phyloP scores from a whole-genome alignment of 1,140 invertebrate genomes.

The Drosophila baimaii region DNA sequence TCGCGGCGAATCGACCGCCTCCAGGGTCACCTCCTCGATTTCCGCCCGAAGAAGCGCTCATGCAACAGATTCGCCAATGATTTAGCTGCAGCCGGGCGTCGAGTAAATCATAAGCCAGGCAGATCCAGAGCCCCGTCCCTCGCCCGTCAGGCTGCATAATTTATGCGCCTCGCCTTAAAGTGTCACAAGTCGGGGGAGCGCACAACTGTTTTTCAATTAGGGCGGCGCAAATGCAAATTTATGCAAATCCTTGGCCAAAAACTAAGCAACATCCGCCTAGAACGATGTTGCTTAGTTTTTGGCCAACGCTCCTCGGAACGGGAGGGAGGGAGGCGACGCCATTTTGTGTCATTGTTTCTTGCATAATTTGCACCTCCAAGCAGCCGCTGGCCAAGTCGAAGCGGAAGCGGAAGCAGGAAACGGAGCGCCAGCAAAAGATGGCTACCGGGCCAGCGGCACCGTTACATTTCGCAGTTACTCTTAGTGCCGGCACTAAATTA shows the following conservation, averaged over 20 bases:
- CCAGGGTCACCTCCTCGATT: constrained; percentile 17
- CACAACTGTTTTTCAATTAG: constrained; percentile 74
- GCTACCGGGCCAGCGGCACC: constrained; percentile 61
- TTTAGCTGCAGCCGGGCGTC: constrained; percentile 70
- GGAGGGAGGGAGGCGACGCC: constrained; percentile 28
- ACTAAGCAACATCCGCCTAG: constrained; percentile 63
- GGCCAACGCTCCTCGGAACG: constrained; percentile 12
- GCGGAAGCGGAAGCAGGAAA: constrained; percentile 36
- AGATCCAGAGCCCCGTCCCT: constrained; percentile 2
- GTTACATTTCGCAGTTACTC: constrained; percentile 42
- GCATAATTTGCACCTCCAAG: constrained; percentile 69
- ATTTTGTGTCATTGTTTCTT: constrained; percentile 75
- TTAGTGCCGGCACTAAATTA: constrained; percentile 62
- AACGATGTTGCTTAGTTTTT: constrained; percentile 22
- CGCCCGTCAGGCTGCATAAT: constrained; percentile 53
- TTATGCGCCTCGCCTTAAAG: constrained; percentile 74
- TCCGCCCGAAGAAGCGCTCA: constrained; percentile 38
- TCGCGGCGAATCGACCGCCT: constrained; percentile 30
- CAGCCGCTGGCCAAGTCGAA: constrained; percentile 14
- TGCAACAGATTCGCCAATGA: constrained; percentile 76
- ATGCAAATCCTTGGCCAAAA: constrained; percentile 78
- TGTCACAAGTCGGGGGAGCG: constrained; percentile 62
- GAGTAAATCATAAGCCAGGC: constrained; percentile 69
- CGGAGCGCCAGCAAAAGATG: constrained; percentile 47
- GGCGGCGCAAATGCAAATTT: constrained; percentile 72